Percentiles rank a stretch among this genome's conserved stretches.
Conservation (phyloP, 2,113 vertebrate species). For the Phalacrocorax pelagicus region DNA sequence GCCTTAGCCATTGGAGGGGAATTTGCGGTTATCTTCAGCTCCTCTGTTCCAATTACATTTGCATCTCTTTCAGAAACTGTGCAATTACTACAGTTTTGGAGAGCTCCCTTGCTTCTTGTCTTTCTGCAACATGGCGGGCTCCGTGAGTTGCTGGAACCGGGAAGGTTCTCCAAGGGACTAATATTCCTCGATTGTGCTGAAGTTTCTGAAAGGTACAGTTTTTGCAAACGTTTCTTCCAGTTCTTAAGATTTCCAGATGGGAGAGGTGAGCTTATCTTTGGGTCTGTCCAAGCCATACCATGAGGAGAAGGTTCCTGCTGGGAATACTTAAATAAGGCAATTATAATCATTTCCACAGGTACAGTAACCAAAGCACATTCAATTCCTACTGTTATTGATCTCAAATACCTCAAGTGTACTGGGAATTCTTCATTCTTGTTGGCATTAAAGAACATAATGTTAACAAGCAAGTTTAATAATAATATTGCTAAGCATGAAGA, state of each 20-base stretch:
- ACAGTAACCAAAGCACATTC: constrained; percentile 65
- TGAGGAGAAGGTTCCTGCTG: neutral
- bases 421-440: neutral
- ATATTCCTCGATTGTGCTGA: neutral
- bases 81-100: neutral
- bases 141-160: neutral
- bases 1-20: neutral
- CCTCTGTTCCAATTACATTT: constrained; percentile 3
- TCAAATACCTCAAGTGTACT: neutral
- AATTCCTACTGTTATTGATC: constrained; percentile 55
- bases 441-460: constrained; percentile 72
- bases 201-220: neutral
- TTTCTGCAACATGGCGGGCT: neutral
- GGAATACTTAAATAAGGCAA: constrained; percentile 61
- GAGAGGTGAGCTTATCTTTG: neutral
- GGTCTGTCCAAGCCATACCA: neutral
- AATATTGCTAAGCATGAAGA: constrained; percentile 68
- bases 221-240: neutral
- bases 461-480: constrained; percentile 57
- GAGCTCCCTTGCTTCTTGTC: neutral
- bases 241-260: neutral
- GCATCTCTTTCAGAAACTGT: constrained; percentile 13
- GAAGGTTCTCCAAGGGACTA: neutral
- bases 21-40: fast-evolving
- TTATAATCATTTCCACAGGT: constrained; percentile 59